Base-by-base conservation (phyloP, 2,888 invertebrate species). In the Poecilobothrus nobilitatus region DNA sequence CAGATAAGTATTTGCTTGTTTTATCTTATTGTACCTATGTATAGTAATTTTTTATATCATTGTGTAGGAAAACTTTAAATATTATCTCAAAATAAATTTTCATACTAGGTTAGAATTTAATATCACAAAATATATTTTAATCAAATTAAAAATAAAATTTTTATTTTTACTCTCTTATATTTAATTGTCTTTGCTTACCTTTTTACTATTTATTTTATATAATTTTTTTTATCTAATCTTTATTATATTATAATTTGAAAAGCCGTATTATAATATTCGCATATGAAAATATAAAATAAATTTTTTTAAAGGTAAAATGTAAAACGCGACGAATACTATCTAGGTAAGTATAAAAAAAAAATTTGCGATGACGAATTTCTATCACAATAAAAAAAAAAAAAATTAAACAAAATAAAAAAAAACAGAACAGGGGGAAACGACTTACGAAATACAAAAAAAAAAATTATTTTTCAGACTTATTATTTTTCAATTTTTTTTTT, bases 211-310 rank as follows among this genome's bases (percentile, higher is more conserved):
- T 53, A 27, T 53, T 53, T 53, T 18, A 53, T 18, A 18, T 53
- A 53, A 53, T 53, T 18, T 53, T 53, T 53, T 53, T 53, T 53
- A 53, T 53, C 53, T 53, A 53, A 53, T 53, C 53, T 53, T 53
- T 53, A 53, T 53, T 18, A 4, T 53, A 53, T 9, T 53, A 9
- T 53, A 18, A 53, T 53, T 53, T 53, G 53, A 6, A 27, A 18
- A 53, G 53, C 18, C 18, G 15, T 53, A 9, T 53, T 53, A 53
- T 53, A 2, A 53, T 53, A 53, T 12, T 53, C n/a, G 15, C 6
- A 53, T n/a, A 18, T 15, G 12, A n/a, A 53, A 53, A 53, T 53
- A 53, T 18, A 53, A 37, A 10, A 37, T 37, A 37, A 37, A 8
- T 8, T 37, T 10, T 37, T 18, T 12, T 18, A 15, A 53, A 12